Evolutionary conservation across 2,113 vertebrate species (phyloP), one percentile per base, ranked within the genome.

Genomic region (Coryphaenoides rupestris): DNA sequence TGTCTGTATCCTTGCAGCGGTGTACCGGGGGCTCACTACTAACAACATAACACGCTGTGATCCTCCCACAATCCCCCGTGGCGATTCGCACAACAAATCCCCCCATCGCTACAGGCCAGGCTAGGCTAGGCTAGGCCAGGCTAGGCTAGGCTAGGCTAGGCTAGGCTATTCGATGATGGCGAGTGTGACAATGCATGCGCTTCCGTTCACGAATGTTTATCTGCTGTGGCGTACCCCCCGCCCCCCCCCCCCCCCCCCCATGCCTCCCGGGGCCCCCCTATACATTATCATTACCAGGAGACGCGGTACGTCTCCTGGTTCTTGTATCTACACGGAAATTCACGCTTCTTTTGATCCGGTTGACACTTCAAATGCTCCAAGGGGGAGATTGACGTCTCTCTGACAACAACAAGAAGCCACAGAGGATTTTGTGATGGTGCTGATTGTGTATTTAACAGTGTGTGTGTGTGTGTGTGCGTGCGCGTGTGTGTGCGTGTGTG

Each of bases 61-160:
- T 65, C 26, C 60, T 78, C 46, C 65, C 65, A 83, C 73, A 83
- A 73, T 77, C 70, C 76, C 77, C n/a, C 64, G 67, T 61, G 58
- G 60, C 74, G 76, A 84, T 84, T 80, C 84, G 78, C 66, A 69
- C 65, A 79, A 82, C 79, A 88, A 84, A 86, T 84, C 85, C 75
- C 82, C 80, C 33, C 33, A 12, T 10, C 7, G 33, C 33, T 13
- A 9, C 33, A 40, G 33, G 33, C 33, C 13, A 40, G 33, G 33
- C 7, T 40, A 40, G 33, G 5, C 33, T 40, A 40, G 33, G 5
- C 33, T 40, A 40, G 33, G 33, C 33, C 13, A 40, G 33, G 33
- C 7, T 40, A 40, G 33, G 5, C 33, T 40, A n/a, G n/a, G n/a
- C n/a, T n/a, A n/a, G n/a, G n/a, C n/a, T n/a, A n/a, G n/a, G n/a